Evolutionary conservation across 2,113 vertebrate species (phyloP), one percentile per base, ranked within the genome.

Genomic region (Hassar affinis): DNA sequence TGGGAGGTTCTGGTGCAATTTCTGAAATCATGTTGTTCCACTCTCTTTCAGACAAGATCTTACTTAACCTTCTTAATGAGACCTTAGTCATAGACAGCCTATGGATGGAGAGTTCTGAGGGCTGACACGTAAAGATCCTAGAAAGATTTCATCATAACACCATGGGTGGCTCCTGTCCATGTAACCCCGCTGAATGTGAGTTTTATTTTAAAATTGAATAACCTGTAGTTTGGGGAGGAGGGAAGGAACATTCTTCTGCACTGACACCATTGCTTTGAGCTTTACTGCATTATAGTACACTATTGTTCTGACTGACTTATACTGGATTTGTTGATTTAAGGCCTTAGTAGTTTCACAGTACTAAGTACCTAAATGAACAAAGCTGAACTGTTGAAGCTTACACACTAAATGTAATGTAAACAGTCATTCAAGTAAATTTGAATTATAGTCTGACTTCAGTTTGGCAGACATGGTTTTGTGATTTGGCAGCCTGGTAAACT

Each of bases 1-100:
- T 91, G 86, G 89, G 27, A 90, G 89, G 66, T 81, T 52, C 74
- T 93, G 90, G 88, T 91, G 89, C 84, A 86, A 88, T 92, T 88
- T 91, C 90, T 89, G 88, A 92, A 87, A 89, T 87, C 89, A 86
- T 89, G 90, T 92, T 71, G 86, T 89, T 88, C 91, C 91, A 86
- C 89, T 91, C 89, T 88, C 78, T 86, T 83, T 80, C 87, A 93
- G 91, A 94, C 93, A 93, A 93, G 92, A 93, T 86, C 87, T 89
- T 92, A 93, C 92, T 91, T 93, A 91, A 94, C 85, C n/a, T 84
- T 83, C 62, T 89, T 89, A 86, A 88, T 77, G 76, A 84, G 82
- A 81, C 85, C 88, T 85, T 85, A 86, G 86, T 90, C 85, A 79
- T 49, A 83, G 82, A 82, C 83, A 80, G 74, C 81, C 84, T 69